phyloP scores from a whole-genome alignment of 2,113 vertebrate species.

The Scophthalmus maximus region DNA sequence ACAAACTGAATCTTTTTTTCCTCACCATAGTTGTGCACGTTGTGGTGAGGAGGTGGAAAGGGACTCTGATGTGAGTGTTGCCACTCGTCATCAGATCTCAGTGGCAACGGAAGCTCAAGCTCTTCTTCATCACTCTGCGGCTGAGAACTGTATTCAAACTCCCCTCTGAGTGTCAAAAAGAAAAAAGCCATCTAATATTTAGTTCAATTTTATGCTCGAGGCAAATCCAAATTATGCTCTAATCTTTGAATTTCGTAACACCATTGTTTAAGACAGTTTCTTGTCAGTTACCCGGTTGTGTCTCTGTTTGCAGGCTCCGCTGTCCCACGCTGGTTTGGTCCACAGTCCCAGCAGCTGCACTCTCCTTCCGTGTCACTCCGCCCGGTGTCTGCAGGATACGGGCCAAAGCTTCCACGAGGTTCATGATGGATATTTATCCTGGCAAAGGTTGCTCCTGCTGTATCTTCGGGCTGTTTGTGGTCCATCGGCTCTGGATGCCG shows the following conservation, averaged over 20 bases:
- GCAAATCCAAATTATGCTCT: background rate
- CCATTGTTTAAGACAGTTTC: background rate
- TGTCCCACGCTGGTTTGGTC: background rate
- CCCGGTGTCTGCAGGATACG: background rate
- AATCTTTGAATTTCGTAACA: background rate
- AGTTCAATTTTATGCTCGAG: background rate
- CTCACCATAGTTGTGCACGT: conserved; percentile 50
- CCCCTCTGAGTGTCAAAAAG: conserved; percentile 40
- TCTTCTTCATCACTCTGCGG: conserved; percentile 46
- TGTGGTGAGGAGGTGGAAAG: conserved; percentile 8
- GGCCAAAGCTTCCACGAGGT: background rate
- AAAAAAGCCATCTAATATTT: background rate
- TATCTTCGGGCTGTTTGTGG: background rate
- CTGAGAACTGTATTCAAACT: conserved; percentile 13
- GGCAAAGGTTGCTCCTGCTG: background rate
- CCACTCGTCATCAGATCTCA: conserved; percentile 66
- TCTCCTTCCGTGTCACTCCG: background rate
- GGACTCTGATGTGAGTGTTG: background rate
- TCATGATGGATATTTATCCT: background rate
- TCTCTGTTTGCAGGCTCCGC: conserved; percentile 26
- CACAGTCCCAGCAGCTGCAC: conserved; percentile 12
- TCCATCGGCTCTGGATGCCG: background rate
- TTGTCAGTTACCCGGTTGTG: conserved; percentile 29
- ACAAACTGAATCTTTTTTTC: background rate
- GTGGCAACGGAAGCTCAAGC: conserved; percentile 64